phyloP scores from a whole-genome alignment of 2,888 invertebrate genomes.

The Parascotia fuliginaria region DNA sequence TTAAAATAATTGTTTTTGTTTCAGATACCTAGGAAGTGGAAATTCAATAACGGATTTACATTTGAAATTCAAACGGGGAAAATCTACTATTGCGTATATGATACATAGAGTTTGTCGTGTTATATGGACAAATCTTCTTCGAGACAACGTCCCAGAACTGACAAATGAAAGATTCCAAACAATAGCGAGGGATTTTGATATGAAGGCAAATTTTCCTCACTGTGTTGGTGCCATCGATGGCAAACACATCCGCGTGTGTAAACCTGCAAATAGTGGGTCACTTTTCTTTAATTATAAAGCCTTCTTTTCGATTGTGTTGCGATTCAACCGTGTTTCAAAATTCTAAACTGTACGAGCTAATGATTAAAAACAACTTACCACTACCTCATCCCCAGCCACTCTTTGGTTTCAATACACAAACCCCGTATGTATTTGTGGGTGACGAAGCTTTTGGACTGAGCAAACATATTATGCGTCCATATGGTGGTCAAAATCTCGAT shows the following conservation, averaged over 20 bases:
- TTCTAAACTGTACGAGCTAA: conserved; percentile 11
- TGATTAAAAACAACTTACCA: conserved; percentile 10
- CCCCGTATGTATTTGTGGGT: too few species aligned
- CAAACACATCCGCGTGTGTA: conserved; percentile 38
- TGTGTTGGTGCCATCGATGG: conserved; percentile 41
- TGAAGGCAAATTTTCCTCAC: conserved; percentile 32
- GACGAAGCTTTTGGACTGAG: conserved; percentile 26
- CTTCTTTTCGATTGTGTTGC: conserved; percentile 22
- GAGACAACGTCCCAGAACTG: conserved; percentile 8
- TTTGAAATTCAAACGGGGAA: conserved; percentile 25
- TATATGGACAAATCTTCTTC: conserved; percentile 10
- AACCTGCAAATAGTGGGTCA: conserved; percentile 34
- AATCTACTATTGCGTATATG: conserved; percentile 21
- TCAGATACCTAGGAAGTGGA: conserved; percentile 24
- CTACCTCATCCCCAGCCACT: conserved; percentile 18
- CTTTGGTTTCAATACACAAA: conserved; percentile 11
- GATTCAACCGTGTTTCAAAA: conserved; percentile 28
- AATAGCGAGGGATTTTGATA: conserved; percentile 12
- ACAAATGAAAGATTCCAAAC: conserved; percentile 11
- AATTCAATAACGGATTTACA: conserved; percentile 18
- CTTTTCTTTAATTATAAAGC: conserved; percentile 25
- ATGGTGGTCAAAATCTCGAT: conserved; percentile 16
- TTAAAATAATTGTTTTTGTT: conserved; percentile 11
- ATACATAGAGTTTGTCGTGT: conserved; percentile 18
- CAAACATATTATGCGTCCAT: conserved; percentile 21